Evolutionary conservation across 1,140 invertebrate species (phyloP), one percentile per base, ranked within the genome.

Genomic region (Chymomyza costata): DNA sequence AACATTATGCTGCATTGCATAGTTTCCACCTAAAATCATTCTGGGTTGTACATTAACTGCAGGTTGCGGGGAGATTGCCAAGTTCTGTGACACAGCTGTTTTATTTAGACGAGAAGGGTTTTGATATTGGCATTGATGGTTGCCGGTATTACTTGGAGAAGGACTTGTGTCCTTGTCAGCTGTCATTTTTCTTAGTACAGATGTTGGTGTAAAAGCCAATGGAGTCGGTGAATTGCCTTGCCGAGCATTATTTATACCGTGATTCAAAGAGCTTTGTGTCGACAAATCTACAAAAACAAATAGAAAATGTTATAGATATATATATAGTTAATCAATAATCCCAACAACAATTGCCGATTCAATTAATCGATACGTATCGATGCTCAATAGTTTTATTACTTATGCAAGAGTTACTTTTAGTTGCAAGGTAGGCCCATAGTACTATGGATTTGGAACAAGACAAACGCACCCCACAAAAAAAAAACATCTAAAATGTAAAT

Each of bases 151-250:
- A 15, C 44, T 50, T 2, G 56, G 49, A 32, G 48, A 30, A 15
- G 46, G 43, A 30, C 43, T 43, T 19, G 64, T 37, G 62, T 94
- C 92, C 84, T 94, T 95, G 65, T 96, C 95, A 14, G 94, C 94
- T 31, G 94, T 95, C 94, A 97, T 95, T 87, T 97, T 97, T 19
- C 95, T 90, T 70, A 97, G 89, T 25, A 95, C 92, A 34, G 95
- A 95, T 6, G 95, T 97, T 35, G 95, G 95, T 2, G 94, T 96
- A 86, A 97, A 97, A 2, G 94, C 92, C 48, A 93, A 87, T 3
- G 91, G 91, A 25, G 92, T 91, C 6, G 91, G 89, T 31, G 88
- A 89, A 35, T 78, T 83, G 16, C 47, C 62, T 47, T 67, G 71
- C 7, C 51, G 25, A 40, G 34, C n/a, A n/a, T 65, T 53, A 13